These are phyloP conservation scores for Chloroclysta siterata DNA, from an alignment of 2,888 invertebrate genomes.

Conservation along the genomic window DNA sequence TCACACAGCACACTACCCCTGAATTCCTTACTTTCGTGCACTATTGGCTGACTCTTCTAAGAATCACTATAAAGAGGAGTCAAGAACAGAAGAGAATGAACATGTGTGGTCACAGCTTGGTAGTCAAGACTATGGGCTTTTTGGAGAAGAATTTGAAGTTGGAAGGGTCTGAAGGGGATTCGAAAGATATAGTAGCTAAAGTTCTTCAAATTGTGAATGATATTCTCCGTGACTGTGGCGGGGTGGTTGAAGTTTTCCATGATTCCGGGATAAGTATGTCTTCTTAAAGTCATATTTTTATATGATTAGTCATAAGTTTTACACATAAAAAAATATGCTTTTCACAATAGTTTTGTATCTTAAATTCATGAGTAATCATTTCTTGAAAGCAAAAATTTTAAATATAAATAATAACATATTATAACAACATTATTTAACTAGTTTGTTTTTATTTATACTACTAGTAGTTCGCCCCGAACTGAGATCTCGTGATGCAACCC, in stretches of 20 bases:
- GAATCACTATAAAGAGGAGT: slow-evolving; percentile 62
- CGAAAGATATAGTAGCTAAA: slow-evolving; percentile 56
- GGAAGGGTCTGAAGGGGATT: slow-evolving; percentile 50
- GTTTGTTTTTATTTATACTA: too few species aligned
- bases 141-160: slow-evolving; percentile 59
- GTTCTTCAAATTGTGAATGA: slow-evolving; percentile 58
- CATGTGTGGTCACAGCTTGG: slow-evolving; percentile 63
- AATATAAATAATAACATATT: too few species aligned
- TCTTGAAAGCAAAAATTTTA: too few species aligned
- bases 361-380: too few species aligned
- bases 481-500: too few species aligned
- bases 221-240: slow-evolving; percentile 58
- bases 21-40: slow-evolving; percentile 70
- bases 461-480: too few species aligned
- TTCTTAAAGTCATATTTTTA: not conserved
- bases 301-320: too few species aligned
- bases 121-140: slow-evolving; percentile 62
- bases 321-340: too few species aligned
- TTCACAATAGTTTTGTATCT: too few species aligned
- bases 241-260: slow-evolving; percentile 36
- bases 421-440: too few species aligned
- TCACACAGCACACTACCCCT: slow-evolving; percentile 63
- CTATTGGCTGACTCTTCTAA: slow-evolving; percentile 69
- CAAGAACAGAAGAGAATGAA: slow-evolving; percentile 54
- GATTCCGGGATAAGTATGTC: slow-evolving; percentile 5